phyloP scores from a whole-genome alignment of 2,797 vertebrate species.

The Peromyscus nudipes region DNA sequence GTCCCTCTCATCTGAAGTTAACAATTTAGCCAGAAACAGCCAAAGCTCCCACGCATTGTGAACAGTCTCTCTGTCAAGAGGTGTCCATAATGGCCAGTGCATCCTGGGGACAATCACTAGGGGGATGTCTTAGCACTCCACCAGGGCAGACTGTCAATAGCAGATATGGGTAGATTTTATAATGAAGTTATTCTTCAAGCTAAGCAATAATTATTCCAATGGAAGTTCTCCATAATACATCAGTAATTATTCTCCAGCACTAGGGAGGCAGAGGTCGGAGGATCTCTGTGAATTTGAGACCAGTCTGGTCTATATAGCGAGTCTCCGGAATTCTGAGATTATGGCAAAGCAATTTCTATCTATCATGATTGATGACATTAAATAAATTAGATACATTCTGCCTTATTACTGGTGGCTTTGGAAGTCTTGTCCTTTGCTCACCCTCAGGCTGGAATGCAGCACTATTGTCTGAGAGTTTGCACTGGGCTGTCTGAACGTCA shows the following conservation, averaged over 20 bases:
- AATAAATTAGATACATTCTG: not conserved
- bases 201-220: constrained; percentile 65
- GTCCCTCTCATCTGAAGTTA: not conserved
- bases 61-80: not conserved
- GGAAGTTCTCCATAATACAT: not conserved
- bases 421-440: not conserved
- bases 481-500: not conserved
- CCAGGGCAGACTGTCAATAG: constrained; percentile 19
- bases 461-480: not conserved
- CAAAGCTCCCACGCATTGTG: not conserved
- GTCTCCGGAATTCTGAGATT: constrained; percentile 42
- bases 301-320: too few species aligned
- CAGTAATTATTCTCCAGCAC: constrained; percentile 3
- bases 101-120: rapidly evolving
- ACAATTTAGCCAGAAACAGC: not conserved
- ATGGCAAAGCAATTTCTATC: not conserved
- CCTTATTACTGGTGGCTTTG: not conserved
- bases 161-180: not conserved
- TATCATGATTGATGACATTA: not conserved
- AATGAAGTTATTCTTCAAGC: constrained; percentile 66
- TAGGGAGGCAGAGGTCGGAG: not conserved
- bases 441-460: not conserved
- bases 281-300: not conserved
- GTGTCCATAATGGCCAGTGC: not conserved
- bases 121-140: not conserved